These are phyloP conservation scores for Sphenodon punctatus DNA, from an alignment of 2,797 vertebrate genomes.

Conservation along the genomic window DNA sequence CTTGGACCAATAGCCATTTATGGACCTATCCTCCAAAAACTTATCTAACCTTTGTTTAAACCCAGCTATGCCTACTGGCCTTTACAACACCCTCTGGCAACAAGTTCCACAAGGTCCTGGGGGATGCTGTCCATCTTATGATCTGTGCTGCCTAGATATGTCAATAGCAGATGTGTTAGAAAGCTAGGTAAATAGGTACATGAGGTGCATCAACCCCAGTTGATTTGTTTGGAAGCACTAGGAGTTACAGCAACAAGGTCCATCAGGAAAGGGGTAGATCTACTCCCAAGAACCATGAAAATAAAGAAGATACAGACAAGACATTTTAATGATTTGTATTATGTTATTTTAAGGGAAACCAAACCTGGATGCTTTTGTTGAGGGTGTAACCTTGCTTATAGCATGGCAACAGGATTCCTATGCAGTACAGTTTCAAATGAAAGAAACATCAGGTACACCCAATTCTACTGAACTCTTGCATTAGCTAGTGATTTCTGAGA, in stretches of 20 bases:
- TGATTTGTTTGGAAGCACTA: not conserved
- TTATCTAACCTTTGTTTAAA: too few species aligned
- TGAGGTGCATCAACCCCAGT: not conserved
- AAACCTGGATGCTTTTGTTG: not conserved
- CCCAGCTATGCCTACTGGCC: too few species aligned
- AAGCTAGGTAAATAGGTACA: not conserved
- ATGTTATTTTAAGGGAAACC: not conserved
- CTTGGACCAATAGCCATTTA: too few species aligned
- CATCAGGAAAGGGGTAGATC: not conserved
- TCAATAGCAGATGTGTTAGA: not conserved
- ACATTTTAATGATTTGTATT: not conserved
- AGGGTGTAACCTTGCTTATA: not conserved
- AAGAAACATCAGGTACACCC: not conserved
- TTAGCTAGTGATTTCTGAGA: not conserved
- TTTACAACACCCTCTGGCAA: too few species aligned
- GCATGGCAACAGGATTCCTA: not conserved
- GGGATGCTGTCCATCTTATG: not conserved
- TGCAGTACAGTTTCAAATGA: not conserved
- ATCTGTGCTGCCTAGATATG: not conserved
- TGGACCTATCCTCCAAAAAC: too few species aligned
- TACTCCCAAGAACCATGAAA: not conserved
- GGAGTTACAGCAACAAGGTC: conserved; percentile 14
- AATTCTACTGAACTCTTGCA: not conserved
- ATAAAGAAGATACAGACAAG: not conserved
- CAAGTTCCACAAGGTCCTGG: not conserved